Conservation (phyloP, 1,140 invertebrate species). For the Aphelenchoides fujianensis region DNA sequence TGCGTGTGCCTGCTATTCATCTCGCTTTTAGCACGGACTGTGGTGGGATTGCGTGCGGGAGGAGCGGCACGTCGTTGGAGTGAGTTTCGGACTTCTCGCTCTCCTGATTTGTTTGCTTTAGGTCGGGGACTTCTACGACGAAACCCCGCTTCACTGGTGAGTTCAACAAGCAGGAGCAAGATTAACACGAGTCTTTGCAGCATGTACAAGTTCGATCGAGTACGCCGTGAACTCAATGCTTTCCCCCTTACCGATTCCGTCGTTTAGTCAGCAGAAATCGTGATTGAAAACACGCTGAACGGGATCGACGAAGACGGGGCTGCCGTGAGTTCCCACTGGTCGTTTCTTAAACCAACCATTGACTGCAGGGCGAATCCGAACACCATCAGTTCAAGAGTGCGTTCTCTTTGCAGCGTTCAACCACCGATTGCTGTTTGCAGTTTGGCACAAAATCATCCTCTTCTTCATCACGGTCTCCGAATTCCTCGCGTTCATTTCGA, state of each 20-base stretch:
- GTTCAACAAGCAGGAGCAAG: background rate
- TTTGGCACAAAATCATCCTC: conserved; percentile 58
- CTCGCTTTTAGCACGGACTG: conserved; percentile 52
- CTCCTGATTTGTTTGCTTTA: conserved; percentile 56
- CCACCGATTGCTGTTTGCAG: conserved; percentile 34
- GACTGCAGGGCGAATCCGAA: conserved; percentile 58
- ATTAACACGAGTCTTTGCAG: background rate
- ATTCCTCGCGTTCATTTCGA: conserved; percentile 56
- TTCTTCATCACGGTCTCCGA: conserved; percentile 59
- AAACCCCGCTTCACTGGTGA: conserved; percentile 59
- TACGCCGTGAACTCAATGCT: no score
- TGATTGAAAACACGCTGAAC: conserved; percentile 60
- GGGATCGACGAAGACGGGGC: conserved; percentile 60
- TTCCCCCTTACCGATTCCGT: no score
- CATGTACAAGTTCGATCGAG: conserved; percentile 62
- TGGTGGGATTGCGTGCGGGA: conserved; percentile 62
- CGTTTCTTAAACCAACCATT: no score
- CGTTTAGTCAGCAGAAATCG: conserved; percentile 57
- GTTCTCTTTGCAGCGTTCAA: background rate
- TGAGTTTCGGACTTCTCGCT: background rate
- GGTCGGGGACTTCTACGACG: conserved; percentile 62
- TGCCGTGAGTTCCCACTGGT: no score
- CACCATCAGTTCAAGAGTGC: conserved; percentile 60
- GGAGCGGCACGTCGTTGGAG: conserved; percentile 30
- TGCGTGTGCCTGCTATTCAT: conserved; percentile 11